A percentile compares a stretch with the other conserved stretches of the same genome.
Evolutionary conservation across 2,113 vertebrate genomes (phyloP).

Genomic region (Chiloscyllium plagiosum): DNA sequence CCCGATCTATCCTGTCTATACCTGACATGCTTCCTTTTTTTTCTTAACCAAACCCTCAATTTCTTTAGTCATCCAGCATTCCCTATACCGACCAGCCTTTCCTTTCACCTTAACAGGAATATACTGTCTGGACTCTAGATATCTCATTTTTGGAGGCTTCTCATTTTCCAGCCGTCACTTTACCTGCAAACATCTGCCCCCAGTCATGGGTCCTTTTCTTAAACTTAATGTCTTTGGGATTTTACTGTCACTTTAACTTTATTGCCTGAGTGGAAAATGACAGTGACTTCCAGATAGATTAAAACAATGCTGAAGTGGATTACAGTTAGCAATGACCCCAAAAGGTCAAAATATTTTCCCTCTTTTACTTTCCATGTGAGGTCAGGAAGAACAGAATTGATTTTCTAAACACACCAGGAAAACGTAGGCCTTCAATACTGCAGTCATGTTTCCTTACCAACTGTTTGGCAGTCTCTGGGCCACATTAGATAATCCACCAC

Average conservation of each 20-base stretch:
- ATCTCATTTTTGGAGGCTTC: no score
- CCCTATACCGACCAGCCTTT: no score
- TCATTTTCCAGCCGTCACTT: no score
- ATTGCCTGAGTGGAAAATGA: not conserved
- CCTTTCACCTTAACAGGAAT: no score
- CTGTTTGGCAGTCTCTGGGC: not conserved
- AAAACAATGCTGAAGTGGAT: not conserved
- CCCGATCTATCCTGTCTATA: no score
- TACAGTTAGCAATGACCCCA: not conserved
- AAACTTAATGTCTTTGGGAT: not conserved
- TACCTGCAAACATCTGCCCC: no score
- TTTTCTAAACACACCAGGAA: not conserved
- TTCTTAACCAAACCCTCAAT: no score
- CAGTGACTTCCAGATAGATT: not conserved
- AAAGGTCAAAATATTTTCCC: not conserved
- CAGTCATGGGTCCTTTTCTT: not conserved
- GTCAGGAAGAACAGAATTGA: not conserved
- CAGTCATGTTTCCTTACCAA: not conserved
- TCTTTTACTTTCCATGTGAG: not conserved
- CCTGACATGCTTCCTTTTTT: no score
- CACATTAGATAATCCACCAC: not conserved
- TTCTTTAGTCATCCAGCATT: no score
- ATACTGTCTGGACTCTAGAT: no score
- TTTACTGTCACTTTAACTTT: not conserved
- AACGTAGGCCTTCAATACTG: not conserved